Percentiles rank a stretch among this genome's conserved stretches.
Evolutionary conservation across 2,888 invertebrate species (phyloP).

Genomic region (Urechis unicinctus): DNA sequence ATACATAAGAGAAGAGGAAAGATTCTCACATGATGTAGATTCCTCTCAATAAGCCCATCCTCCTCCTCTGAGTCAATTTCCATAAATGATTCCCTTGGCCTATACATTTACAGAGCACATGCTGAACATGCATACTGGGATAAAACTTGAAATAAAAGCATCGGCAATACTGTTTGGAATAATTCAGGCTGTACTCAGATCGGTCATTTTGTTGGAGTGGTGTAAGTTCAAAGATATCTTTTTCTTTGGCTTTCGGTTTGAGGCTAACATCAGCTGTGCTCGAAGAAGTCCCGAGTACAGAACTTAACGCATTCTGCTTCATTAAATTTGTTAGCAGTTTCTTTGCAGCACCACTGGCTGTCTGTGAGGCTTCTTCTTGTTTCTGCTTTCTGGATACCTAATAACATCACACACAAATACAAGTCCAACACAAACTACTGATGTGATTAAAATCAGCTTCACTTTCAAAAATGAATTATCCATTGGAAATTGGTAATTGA

Average conservation of each 20-base stretch:
- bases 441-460: not conserved
- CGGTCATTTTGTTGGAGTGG: not conserved
- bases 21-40: slow-evolving; percentile 1
- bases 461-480: not conserved
- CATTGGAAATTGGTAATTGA: not conserved
- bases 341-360: slow-evolving; percentile 65
- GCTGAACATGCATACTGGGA: too few species aligned
- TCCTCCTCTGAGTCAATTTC: too few species aligned
- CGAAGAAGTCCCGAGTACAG: slow-evolving; percentile 24
- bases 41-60: slow-evolving; percentile 5
- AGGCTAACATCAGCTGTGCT: not conserved
- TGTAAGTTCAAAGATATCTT: not conserved
- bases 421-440: not conserved
- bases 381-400: slow-evolving; percentile 68
- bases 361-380: slow-evolving; percentile 65
- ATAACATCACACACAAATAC: not conserved
- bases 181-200: too few species aligned
- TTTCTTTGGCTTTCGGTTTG: not conserved
- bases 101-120: too few species aligned
- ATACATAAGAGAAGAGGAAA: too few species aligned
- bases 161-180: too few species aligned
- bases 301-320: slow-evolving; percentile 68
- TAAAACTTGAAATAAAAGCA: too few species aligned
- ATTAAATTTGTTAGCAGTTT: slow-evolving; percentile 68
- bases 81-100: too few species aligned